phyloP scores from a whole-genome alignment of 2,888 invertebrate species.

The Noctua comes region DNA sequence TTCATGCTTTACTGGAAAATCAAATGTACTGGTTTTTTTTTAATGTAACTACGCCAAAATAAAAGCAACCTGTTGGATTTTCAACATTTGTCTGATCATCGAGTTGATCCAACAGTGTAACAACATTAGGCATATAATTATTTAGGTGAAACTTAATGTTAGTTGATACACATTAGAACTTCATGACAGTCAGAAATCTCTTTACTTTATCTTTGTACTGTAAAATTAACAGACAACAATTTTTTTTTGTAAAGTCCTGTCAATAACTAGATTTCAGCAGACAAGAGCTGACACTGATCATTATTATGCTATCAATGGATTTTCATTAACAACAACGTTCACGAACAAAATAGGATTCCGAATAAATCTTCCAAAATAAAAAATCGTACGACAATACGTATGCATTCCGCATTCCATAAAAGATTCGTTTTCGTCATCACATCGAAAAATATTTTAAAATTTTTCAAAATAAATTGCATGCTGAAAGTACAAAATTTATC shows the following conservation, averaged over 20 bases:
- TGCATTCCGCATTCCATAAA: neutral
- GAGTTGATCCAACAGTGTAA: neutral
- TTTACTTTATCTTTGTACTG: too few relatives aligned
- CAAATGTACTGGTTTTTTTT: too few relatives aligned
- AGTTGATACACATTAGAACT: too few relatives aligned
- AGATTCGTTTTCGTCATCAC: neutral
- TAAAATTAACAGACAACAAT: neutral
- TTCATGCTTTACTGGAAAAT: too few relatives aligned
- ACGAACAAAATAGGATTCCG: neutral
- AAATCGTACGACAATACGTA: neutral
- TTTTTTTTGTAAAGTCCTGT: too few relatives aligned
- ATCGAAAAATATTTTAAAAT: constrained; percentile 31
- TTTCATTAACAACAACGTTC: too few relatives aligned
- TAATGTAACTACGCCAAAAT: too few relatives aligned
- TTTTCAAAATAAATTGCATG: constrained; percentile 49
- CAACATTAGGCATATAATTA: neutral
- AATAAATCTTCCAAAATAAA: neutral
- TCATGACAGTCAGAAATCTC: neutral
- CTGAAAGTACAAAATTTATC: constrained; percentile 64
- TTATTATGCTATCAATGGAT: neutral
- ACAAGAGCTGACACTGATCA: neutral
- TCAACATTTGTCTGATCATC: neutral
- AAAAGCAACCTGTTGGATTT: neutral
- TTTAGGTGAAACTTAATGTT: neutral
- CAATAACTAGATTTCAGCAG: too few relatives aligned